A percentile compares a stretch with the other conserved stretches of the same genome.
Conservation (phyloP, 2,888 invertebrate species). For the Lysandra bellargus region DNA sequence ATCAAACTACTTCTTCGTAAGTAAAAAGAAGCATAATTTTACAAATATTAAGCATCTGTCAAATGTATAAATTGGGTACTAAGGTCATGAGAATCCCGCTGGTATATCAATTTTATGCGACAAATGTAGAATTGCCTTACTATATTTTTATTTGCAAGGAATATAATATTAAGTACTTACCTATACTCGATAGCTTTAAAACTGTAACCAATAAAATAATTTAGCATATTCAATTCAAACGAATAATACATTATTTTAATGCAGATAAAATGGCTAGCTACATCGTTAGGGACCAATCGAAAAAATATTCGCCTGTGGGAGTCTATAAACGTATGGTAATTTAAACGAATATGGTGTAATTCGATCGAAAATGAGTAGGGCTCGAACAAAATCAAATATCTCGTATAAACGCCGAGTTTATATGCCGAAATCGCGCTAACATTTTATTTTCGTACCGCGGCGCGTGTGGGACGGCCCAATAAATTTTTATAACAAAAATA, state of each 20-base stretch:
- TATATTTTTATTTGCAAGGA: too few relatives aligned
- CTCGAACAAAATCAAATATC: conserved; percentile 17
- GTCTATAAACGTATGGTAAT: conserved; percentile 8
- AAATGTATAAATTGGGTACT: too few relatives aligned
- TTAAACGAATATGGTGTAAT: conserved; percentile 13
- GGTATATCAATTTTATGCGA: too few relatives aligned
- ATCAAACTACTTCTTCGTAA: neutral
- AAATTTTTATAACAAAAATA: conserved; percentile 27
- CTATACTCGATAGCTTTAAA: too few relatives aligned
- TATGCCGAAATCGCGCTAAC: conserved; percentile 8
- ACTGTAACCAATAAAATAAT: too few relatives aligned
- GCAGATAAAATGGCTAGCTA: neutral
- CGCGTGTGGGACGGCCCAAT: conserved; percentile 10
- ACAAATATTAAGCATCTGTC: too few relatives aligned
- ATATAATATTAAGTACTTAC: too few relatives aligned
- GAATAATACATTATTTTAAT: neutral
- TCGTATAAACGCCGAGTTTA: conserved; percentile 4
- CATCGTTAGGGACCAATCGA: neutral
- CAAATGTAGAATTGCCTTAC: too few relatives aligned
- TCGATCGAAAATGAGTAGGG: conserved; percentile 5
- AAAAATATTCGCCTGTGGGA: neutral
- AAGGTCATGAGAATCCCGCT: too few relatives aligned
- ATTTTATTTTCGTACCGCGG: conserved; percentile 22
- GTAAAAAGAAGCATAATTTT: neutral
- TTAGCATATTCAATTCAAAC: too few relatives aligned